Percentiles rank a stretch among this genome's conserved stretches.
Evolutionary conservation across 2,797 vertebrate species (phyloP).

Genomic region (Erpetoichthys calabaricus): DNA sequence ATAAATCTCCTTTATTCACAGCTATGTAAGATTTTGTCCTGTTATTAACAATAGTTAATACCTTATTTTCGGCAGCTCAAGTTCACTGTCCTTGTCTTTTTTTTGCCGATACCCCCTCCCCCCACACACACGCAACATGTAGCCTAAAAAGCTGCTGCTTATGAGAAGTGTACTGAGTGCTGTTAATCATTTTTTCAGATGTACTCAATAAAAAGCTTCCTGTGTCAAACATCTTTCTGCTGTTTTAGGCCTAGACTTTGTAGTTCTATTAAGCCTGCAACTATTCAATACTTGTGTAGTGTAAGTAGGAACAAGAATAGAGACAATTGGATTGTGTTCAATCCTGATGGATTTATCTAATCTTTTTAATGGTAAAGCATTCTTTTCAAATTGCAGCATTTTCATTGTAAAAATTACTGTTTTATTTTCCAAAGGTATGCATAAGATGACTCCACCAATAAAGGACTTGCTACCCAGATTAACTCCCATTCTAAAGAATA

Average conservation of each 20-base stretch:
- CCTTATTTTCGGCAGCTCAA: no score
- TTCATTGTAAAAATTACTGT: slow-evolving; percentile 16
- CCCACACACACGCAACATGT: no score
- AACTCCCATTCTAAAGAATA: slow-evolving; percentile 96
- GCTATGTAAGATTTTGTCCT: no score
- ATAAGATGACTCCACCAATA: slow-evolving; percentile 98
- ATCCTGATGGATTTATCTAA: no score
- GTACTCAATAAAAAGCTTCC: no score
- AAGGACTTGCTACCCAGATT: slow-evolving; percentile 92
- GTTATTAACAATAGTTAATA: no score
- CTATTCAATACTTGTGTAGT: slow-evolving; percentile 11
- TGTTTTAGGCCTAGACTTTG: slow-evolving; percentile 5
- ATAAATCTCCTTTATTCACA: no score
- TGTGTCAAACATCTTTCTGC: not conserved
- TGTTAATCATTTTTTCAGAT: no score
- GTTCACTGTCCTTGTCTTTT: no score
- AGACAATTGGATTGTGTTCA: slow-evolving; percentile 25
- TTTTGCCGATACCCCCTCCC: no score
- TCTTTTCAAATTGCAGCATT: slow-evolving; percentile 28
- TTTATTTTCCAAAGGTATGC: slow-evolving; percentile 66
- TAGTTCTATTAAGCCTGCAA: slow-evolving; percentile 1
- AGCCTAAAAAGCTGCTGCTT: no score
- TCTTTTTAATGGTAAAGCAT: slow-evolving; percentile 22
- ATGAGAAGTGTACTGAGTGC: no score
- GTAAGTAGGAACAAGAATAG: slow-evolving; percentile 19